Percentiles rank a stretch among this genome's conserved stretches.
Conservation (phyloP, 2,113 vertebrate species). For the cattle (Bos taurus) region ARS-UCD2.0 NC_037349.1:10911501-10912000, state of each 20-base stretch:
- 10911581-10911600: neutral
- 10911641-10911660: neutral
- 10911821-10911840: neutral
- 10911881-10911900: neutral
- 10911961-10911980: neutral
- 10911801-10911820: neutral
- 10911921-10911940: neutral
- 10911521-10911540: neutral
- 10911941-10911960: neutral
- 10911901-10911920: neutral
- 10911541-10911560: neutral
- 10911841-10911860: rapidly evolving
- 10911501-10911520: neutral
- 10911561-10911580: neutral
- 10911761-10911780: neutral
- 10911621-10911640: neutral
- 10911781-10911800: neutral
- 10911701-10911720: neutral
- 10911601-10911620: neutral
- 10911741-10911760: neutral
- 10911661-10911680: neutral
- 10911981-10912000: neutral
- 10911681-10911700: neutral
- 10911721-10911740: neutral
- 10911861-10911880: neutral